These are phyloP conservation scores for Lydus trimaculatus DNA, from an alignment of 2,888 invertebrate genomes.

Conservation along the genomic window DNA sequence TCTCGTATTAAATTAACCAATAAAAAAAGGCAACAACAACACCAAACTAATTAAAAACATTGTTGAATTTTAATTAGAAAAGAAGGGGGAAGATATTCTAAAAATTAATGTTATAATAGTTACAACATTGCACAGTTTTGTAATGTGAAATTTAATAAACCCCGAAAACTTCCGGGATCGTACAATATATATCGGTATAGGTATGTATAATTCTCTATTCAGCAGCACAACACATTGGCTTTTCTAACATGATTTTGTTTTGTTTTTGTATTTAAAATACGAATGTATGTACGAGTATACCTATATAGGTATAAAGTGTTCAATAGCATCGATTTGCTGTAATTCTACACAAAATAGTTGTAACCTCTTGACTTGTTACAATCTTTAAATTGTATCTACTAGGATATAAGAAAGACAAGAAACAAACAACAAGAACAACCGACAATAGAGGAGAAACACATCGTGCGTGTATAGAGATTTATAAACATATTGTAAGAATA, in stretches of 20 bases:
- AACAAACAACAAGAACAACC: slow-evolving; percentile 1
- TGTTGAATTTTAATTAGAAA: not conserved
- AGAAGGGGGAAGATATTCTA: not conserved
- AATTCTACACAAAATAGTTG: slow-evolving; percentile 42
- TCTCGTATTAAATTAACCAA: not conserved
- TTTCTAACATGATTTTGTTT: not conserved
- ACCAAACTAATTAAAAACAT: not conserved
- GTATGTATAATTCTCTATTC: not conserved
- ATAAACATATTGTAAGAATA: slow-evolving; percentile 40
- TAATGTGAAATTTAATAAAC: not conserved
- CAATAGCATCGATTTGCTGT: slow-evolving; percentile 36
- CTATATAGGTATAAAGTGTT: too few species aligned
- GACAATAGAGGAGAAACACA: slow-evolving; percentile 28
- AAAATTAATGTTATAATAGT: not conserved
- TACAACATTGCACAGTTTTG: not conserved
- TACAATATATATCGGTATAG: too few species aligned
- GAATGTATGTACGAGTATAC: too few species aligned
- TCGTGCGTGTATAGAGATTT: slow-evolving; percentile 41
- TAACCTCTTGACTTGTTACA: slow-evolving; percentile 39
- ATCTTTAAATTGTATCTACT: slow-evolving; percentile 43
- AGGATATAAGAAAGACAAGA: slow-evolving; percentile 21
- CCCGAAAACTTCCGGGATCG: not conserved
- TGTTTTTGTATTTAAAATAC: too few species aligned
- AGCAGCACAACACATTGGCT: not conserved
- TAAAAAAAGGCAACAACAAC: not conserved